Conservation (phyloP, 1,140 invertebrate species). For the Nixonia krombeini region DNA sequence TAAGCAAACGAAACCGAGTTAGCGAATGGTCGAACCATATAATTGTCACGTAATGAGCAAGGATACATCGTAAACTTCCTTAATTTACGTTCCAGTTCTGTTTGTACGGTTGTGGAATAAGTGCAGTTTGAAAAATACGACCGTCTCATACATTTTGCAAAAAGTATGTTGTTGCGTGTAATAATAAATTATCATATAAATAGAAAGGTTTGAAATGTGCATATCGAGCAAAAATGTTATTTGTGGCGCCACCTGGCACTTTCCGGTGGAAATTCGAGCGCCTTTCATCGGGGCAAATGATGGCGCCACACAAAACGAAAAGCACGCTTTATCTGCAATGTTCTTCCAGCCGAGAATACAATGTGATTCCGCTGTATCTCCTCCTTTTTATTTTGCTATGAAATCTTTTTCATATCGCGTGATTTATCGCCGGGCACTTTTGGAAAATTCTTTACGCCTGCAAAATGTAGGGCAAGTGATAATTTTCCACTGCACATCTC, state of each 20-base stretch:
- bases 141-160: no score
- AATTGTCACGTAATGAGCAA: no score
- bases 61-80: no score
- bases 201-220: background rate
- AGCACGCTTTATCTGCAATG: slow-evolving; percentile 5
- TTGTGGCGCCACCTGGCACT: slow-evolving; percentile 13
- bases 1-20: no score
- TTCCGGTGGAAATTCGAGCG: slow-evolving; percentile 3
- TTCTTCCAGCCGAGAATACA: slow-evolving; percentile 1
- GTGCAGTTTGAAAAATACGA: no score
- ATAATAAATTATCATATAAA: background rate
- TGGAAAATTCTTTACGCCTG: background rate
- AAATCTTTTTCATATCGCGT: slow-evolving; percentile 21
- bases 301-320: slow-evolving; percentile 22
- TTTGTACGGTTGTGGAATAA: no score
- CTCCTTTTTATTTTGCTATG: slow-evolving; percentile 4
- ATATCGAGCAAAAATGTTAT: background rate
- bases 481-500: slow-evolving; percentile 5
- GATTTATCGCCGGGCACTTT: slow-evolving; percentile 13
- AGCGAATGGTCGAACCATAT: no score
- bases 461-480: slow-evolving; percentile 5
- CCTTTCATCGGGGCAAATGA: slow-evolving; percentile 9
- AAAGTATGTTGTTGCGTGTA: no score
- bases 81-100: no score
- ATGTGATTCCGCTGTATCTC: slow-evolving; percentile 12